Evolutionary conservation across 2,888 invertebrate genomes (phyloP), one percentile per base, ranked within the genome.

Genomic region (Ophioninae sp.): DNA sequence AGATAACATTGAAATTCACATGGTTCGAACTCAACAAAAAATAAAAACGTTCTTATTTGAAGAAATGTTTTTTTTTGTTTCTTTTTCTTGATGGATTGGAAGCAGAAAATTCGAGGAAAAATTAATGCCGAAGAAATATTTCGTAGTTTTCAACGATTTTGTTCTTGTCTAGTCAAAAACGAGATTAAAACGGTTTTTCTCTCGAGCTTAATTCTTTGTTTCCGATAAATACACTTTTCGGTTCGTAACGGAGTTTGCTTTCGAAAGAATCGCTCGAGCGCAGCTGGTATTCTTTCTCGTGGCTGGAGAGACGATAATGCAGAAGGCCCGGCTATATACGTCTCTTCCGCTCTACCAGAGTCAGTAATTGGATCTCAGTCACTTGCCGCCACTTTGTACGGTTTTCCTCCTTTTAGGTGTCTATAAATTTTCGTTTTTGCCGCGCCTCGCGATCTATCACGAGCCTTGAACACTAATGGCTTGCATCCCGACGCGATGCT

Each of bases 361-460:
- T 41, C 69, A 64, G 56, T 76, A 81, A 69, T 69, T 57, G 57
- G 75, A 62, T 64, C 41, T 57, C 44, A 50, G 37, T 23, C 57
- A 21, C 57, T 65, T 21, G 21, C n/a, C 20, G 20, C 41, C 6
- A 7, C 7, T 67, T 68, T 80, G 20, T 73, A 74, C 57, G 30
- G 44, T 17, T 59, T 68, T 41, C 17, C 56, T 67, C 62, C 62
- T 13, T 39, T 62, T 61, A 17, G 59, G 8, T 41, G 3, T 37
- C 56, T 50, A 44, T 59, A 64, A 50, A 64, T 70, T 44, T 65
- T 76, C 62, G 13, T 50, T 44, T 59, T 56, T 23, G 65, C 5
- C 65, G 69, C 44, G 50, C 39, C 59, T 78, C 83, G 30, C 30
- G 75, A 82, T 82, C 79, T 74, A 82, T 82, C 82, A 65, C 65